A percentile compares a stretch with the other conserved stretches of the same genome.
Evolutionary conservation across 2,888 invertebrate genomes (phyloP).

Genomic region (Cosmorhoe ocellata): DNA sequence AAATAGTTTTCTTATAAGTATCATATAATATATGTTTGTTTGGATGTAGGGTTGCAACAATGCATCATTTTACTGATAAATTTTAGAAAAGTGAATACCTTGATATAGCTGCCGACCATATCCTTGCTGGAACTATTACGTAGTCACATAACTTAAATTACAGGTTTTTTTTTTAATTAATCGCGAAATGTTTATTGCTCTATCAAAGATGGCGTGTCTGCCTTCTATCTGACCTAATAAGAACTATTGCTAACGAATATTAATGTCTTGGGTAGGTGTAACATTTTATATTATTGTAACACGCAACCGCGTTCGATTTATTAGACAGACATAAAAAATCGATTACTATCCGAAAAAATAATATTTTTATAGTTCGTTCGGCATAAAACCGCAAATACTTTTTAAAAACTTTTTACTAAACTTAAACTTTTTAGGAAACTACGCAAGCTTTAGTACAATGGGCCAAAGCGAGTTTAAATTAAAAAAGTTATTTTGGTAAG

Average conservation of each 20-base stretch:
- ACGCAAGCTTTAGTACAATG: no score
- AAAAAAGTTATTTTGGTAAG: background rate
- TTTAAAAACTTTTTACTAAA: no score
- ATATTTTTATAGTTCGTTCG: no score
- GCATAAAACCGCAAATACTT: no score
- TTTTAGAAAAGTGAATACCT: no score
- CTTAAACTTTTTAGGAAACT: no score
- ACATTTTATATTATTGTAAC: conserved; percentile 70
- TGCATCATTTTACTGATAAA: no score
- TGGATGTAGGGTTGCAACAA: no score
- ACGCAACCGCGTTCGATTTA: conserved; percentile 57
- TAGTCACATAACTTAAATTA: conserved; percentile 13
- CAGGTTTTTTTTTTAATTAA: conserved; percentile 48
- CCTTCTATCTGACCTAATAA: conserved; percentile 65
- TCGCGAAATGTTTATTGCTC: conserved; percentile 57
- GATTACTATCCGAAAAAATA: conserved; percentile 45
- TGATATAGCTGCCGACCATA: no score
- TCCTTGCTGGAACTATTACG: background rate
- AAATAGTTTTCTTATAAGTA: no score
- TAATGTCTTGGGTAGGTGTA: conserved; percentile 68
- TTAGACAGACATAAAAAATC: conserved; percentile 15
- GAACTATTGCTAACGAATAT: conserved; percentile 70
- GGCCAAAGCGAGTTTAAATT: no score
- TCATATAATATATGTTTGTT: no score
- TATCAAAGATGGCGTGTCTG: conserved; percentile 69